Evolutionary conservation across 2,888 invertebrate species (phyloP).

Genomic region (Perizoma flavofasciatum): DNA sequence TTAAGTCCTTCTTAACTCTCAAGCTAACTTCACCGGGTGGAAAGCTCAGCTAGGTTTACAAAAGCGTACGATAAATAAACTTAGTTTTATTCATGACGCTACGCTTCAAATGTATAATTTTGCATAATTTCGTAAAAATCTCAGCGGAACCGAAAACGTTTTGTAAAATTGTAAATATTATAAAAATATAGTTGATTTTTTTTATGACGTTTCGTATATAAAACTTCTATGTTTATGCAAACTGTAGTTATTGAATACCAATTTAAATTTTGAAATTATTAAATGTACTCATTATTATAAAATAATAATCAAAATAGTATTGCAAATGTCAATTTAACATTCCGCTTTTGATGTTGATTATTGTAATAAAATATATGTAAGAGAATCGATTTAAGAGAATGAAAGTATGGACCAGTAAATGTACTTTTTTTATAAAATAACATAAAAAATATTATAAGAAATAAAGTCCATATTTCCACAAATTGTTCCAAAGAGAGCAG

Average conservation of each 20-base stretch:
- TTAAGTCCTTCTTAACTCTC: slow-evolving; percentile 1
- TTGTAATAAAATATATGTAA: slow-evolving; percentile 25
- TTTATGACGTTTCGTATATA: not conserved
- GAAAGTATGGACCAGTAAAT: slow-evolving; percentile 59
- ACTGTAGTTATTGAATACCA: slow-evolving; percentile 15
- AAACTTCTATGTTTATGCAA: slow-evolving; percentile 10
- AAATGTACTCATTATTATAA: slow-evolving; percentile 24
- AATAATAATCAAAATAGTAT: slow-evolving; percentile 7
- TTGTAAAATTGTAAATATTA: slow-evolving; percentile 16
- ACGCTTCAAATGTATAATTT: slow-evolving; percentile 49
- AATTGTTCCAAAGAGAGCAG: slow-evolving; percentile 84
- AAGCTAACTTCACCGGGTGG: slow-evolving; percentile 8
- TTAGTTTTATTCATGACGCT: slow-evolving; percentile 51
- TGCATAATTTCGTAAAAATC: slow-evolving; percentile 43
- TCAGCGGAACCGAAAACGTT: slow-evolving; percentile 19
- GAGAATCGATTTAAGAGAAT: slow-evolving; percentile 28
- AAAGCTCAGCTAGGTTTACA: slow-evolving; percentile 11
- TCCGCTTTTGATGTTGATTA: slow-evolving; percentile 72
- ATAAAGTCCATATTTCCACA: slow-evolving; percentile 62
- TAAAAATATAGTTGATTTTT: slow-evolving; percentile 23
- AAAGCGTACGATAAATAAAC: slow-evolving; percentile 57
- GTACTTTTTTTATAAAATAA: slow-evolving; percentile 44
- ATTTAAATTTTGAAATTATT: slow-evolving; percentile 20
- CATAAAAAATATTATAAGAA: slow-evolving; percentile 33
- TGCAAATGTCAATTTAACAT: slow-evolving; percentile 60